Percentiles rank a stretch among this genome's conserved stretches.
phyloP scores from a whole-genome alignment of 2,113 vertebrate species.

The Probosciger aterrimus region DNA sequence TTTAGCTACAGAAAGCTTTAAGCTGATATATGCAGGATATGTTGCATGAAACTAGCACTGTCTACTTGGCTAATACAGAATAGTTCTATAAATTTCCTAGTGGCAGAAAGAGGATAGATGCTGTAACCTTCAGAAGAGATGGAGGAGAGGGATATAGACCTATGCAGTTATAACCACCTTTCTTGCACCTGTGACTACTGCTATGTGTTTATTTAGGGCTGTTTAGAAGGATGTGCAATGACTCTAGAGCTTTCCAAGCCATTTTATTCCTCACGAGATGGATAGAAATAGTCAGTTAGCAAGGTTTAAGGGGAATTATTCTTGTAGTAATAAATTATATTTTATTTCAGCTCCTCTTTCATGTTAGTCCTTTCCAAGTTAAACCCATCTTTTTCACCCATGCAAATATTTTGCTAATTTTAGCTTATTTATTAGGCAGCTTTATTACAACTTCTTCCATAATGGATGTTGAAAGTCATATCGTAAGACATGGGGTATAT shows the following conservation, averaged over 20 bases:
- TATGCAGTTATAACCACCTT: not conserved
- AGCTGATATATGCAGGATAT: not conserved
- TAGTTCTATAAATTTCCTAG: not conserved
- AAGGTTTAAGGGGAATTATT: not conserved
- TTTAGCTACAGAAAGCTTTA: not conserved
- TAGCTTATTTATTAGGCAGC: not conserved
- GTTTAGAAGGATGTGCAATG: not conserved
- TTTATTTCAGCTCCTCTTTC: not conserved
- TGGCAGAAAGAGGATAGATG: not conserved
- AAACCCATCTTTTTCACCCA: not conserved
- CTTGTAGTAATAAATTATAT: not conserved
- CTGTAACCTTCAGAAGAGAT: not conserved
- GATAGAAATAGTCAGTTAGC: not conserved
- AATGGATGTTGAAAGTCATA: not conserved
- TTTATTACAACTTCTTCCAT: not conserved
- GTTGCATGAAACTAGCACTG: not conserved
- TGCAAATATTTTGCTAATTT: not conserved
- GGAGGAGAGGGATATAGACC: not conserved
- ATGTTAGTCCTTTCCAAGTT: not conserved
- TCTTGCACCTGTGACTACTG: not conserved
- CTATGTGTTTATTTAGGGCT: not conserved
- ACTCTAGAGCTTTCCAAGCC: not conserved
- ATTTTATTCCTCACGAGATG: not conserved
- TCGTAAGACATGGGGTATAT: not conserved
- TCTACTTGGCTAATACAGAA: not conserved